Base-by-base conservation (phyloP, 2,888 invertebrate genomes). In the Agriopis leucophaearia region DNA sequence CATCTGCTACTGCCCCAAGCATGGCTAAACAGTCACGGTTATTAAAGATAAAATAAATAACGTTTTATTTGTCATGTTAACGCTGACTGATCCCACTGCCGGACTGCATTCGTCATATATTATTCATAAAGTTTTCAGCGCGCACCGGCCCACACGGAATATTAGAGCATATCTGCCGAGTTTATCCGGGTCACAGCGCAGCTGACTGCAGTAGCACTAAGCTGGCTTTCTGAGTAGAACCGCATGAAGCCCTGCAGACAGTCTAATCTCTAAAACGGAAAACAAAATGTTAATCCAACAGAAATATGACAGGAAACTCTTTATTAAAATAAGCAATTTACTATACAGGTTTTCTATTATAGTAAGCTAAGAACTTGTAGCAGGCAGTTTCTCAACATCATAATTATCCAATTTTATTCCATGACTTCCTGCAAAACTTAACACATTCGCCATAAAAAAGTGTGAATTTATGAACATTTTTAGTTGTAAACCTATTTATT, bases 51-150 rank as follows among this genome's bases (percentile, higher is more conserved):
- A 63, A 54, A 27, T 62, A 58, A 63, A 54, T 16, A n/a, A 13
- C 36, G 67, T 65, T 75, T 64, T 60, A 64, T 88, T 87, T 80
- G 85, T 87, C 85, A 85, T 78, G 35, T 62, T 66, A 71, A 87
- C 84, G 73, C 83, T 76, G 80, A 73, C 78, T 86, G 88, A 88
- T 84, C 79, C 35, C 79, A 75, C 80, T 78, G 77, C 81, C 75
- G 79, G 54, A 7, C 38, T 83, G 84, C 86, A 88, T 86, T 82
- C 86, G 75, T 76, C 75, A 83, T 92, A 88, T 92, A 89, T 90
- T 92, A 92, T 93, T 90, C 91, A 93, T 87, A 86, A 84, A 82
- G 87, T 90, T 92, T 91, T 92, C 92, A 90, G 81, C 90, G 84
- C 79, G 81, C 83, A 83, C 80, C 85, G 84, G 80, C 79, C 89